A percentile compares a stretch with the other conserved stretches of the same genome.
These are phyloP conservation scores for Platycnemis pennipes DNA, from an alignment of 2,888 invertebrate species.

Conservation along the genomic window DNA sequence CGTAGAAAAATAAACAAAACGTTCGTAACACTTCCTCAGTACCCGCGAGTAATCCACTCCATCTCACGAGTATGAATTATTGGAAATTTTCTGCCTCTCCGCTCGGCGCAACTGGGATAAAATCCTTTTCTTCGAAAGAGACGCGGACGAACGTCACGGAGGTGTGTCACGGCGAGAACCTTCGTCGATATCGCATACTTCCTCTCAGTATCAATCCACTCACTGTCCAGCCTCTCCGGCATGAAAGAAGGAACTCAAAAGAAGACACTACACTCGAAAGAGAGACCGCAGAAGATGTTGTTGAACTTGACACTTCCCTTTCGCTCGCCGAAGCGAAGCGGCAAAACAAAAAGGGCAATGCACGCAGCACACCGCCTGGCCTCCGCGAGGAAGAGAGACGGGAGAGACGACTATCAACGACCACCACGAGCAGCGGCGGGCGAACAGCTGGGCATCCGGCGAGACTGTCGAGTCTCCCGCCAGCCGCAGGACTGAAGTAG, in stretches of 20 bases:
- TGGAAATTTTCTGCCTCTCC: neutral
- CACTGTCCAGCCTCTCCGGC: neutral
- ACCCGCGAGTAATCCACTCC: neutral
- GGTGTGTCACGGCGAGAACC: neutral
- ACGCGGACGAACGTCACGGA: neutral
- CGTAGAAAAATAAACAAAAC: neutral
- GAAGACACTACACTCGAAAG: neutral
- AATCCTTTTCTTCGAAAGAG: neutral
- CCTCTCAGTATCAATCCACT: neutral
- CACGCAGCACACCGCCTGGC: neutral
- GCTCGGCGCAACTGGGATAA: neutral
- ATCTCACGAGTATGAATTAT: neutral
- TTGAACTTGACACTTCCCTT: neutral
- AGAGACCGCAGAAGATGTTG: neutral
- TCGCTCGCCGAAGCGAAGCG: neutral
- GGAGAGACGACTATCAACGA: neutral
- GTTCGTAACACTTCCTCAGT: neutral
- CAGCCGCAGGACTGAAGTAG: conserved; percentile 62
- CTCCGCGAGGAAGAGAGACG: neutral
- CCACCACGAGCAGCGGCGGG: conserved; percentile 19
- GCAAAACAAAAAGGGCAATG: neutral
- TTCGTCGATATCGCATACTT: neutral
- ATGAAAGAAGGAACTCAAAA: neutral
- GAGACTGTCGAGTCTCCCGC: conserved; percentile 62
- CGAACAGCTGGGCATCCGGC: conserved; percentile 46